phyloP scores from a whole-genome alignment of 2,888 invertebrate species.

The Diaphora mendica region DNA sequence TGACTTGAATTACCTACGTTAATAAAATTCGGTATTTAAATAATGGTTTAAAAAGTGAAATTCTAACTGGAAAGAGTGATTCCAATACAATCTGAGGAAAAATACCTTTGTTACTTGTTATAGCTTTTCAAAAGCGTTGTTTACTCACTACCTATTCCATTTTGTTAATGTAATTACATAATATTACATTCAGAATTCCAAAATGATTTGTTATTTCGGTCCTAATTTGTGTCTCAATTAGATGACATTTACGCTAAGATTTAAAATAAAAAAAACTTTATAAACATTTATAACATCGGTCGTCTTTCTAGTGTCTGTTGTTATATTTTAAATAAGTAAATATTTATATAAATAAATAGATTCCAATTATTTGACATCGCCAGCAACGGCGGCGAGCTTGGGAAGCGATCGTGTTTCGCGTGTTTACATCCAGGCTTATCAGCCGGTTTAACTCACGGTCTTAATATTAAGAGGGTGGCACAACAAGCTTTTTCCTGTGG shows the following conservation, averaged over 20 bases:
- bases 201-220: not conserved
- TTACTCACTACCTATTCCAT: not conserved
- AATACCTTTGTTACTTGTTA: not conserved
- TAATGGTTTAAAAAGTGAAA: not conserved
- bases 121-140: not conserved
- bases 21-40: not conserved
- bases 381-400: constrained; percentile 50
- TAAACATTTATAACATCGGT: not conserved
- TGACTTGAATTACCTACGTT: not conserved
- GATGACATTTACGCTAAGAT: not conserved
- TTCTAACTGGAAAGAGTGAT: not conserved
- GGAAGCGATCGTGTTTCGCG: constrained; percentile 84
- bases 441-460: constrained; percentile 80
- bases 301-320: not conserved
- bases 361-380: constrained; percentile 46
- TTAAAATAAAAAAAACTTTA: not conserved
- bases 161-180: not conserved
- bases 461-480: constrained; percentile 56
- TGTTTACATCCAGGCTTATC: constrained; percentile 84
- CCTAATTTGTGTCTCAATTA: not conserved
- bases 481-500: constrained; percentile 41
- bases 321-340: constrained; percentile 20
- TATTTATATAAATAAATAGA: constrained; percentile 44
- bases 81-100: not conserved
- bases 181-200: not conserved